phyloP scores from a whole-genome alignment of 2,113 vertebrate genomes.

The Pollimyrus isidori region DNA sequence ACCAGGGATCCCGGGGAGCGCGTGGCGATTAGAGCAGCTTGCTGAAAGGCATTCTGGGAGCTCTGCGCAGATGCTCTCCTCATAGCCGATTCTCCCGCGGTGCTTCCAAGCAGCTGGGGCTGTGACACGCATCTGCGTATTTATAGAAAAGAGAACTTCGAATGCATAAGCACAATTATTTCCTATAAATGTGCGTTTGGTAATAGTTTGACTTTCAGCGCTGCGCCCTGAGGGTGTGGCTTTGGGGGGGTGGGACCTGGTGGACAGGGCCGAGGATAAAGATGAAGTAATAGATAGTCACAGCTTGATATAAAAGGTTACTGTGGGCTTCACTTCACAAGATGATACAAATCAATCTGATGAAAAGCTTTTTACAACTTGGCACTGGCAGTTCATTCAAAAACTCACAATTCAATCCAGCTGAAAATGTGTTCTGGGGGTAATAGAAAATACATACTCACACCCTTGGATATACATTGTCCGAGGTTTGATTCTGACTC shows the following conservation, averaged over 20 bases:
- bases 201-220: neutral
- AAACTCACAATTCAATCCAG: neutral
- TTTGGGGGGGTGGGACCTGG: neutral
- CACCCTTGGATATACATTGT: neutral
- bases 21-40: no score
- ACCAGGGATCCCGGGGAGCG: neutral
- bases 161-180: neutral
- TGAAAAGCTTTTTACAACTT: neutral
- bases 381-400: neutral
- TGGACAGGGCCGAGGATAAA: neutral
- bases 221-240: neutral
- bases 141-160: neutral
- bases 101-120: neutral
- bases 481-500: neutral
- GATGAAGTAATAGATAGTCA: neutral
- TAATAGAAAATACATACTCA: neutral
- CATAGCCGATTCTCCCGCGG: neutral
- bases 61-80: neutral
- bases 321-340: neutral
- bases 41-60: slow-evolving; percentile 15
- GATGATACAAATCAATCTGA: neutral
- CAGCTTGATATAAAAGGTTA: neutral
- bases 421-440: neutral
- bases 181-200: neutral
- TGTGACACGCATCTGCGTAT: neutral